These are phyloP conservation scores for Xestia c-nigrum DNA, from an alignment of 2,888 invertebrate species.

Conservation along the genomic window DNA sequence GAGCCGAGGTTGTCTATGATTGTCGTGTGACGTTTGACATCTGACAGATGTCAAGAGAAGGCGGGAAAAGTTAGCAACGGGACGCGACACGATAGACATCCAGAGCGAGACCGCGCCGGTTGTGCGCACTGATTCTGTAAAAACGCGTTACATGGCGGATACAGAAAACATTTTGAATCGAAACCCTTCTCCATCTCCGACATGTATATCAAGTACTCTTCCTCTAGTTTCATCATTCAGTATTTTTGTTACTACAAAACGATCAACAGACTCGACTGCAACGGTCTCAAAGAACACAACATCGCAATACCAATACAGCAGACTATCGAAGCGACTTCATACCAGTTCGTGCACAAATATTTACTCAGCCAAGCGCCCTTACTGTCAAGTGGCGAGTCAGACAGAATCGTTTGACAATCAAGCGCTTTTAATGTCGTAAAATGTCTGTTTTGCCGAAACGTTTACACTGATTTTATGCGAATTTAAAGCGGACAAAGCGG, in stretches of 20 bases:
- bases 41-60: no score
- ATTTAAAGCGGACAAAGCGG: not conserved
- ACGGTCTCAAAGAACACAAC: slow-evolving; percentile 4
- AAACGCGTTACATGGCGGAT: no score
- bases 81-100: no score
- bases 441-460: not conserved
- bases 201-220: no score
- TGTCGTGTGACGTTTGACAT: no score
- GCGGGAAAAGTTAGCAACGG: no score
- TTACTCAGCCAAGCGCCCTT: slow-evolving; percentile 21
- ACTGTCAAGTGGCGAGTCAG: slow-evolving; percentile 12
- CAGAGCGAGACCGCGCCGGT: no score
- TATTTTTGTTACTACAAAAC: not conserved
- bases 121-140: no score
- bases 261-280: not conserved
- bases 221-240: not conserved
- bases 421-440: slow-evolving; percentile 8
- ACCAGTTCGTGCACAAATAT: slow-evolving; percentile 27
- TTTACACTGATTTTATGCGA: not conserved
- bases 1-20: no score
- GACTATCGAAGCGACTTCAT: slow-evolving; percentile 9
- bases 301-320: slow-evolving; percentile 17
- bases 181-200: no score
- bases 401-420: slow-evolving; percentile 26
- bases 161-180: no score